Conservation (phyloP, 2,888 invertebrate species). For the Gymnosoma rotundatum region DNA sequence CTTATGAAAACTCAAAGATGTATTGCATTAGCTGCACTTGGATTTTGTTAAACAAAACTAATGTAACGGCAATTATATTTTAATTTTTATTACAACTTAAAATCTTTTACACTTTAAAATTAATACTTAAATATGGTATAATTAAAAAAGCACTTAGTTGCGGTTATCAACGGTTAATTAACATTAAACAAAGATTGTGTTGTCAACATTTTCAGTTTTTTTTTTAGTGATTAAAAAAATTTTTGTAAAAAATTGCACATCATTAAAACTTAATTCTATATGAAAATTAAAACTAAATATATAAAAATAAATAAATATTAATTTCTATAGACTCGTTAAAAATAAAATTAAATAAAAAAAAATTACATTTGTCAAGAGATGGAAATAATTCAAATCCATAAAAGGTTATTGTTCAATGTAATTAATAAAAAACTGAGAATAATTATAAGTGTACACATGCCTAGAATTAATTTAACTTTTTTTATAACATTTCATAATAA, state of each 20-base stretch:
- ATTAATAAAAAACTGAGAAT: constrained; percentile 48
- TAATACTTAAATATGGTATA: neutral
- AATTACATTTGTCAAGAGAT: constrained; percentile 33
- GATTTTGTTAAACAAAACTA: neutral
- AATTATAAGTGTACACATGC: neutral
- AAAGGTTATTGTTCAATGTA: constrained; percentile 47
- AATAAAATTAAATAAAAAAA: constrained; percentile 24
- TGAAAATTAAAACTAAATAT: constrained; percentile 1
- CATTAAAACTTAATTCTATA: constrained; percentile 28
- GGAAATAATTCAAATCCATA: constrained; percentile 51
- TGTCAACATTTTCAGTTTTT: constrained; percentile 38
- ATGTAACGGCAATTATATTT: neutral
- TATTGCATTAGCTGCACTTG: no score
- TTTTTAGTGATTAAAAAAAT: neutral
- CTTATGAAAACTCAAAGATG: no score
- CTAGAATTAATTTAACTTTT: constrained; percentile 9
- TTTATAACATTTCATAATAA: neutral
- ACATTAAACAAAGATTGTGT: constrained; percentile 12
- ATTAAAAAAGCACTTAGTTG: neutral
- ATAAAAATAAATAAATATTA: no score
- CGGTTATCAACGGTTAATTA: constrained; percentile 38
- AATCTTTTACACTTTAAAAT: neutral
- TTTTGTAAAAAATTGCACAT: neutral
- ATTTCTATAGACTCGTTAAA: neutral
- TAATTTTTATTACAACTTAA: neutral